Percentiles rank a stretch among this genome's conserved stretches.
Conservation (phyloP, 2,113 vertebrate genomes). For the Benitochromis conjunctus region DNA sequence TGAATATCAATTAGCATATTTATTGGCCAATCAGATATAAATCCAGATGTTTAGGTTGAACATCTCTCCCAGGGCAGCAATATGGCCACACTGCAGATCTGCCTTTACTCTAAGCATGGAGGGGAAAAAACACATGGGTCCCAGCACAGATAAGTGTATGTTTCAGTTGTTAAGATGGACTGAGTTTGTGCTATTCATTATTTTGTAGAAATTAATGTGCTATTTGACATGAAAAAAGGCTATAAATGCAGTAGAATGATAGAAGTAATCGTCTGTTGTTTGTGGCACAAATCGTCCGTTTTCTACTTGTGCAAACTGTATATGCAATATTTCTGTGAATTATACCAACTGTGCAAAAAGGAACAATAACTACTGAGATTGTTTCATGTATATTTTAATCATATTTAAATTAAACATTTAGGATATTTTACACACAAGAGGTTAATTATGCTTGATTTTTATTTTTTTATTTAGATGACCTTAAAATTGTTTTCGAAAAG, state of each 20-base stretch:
- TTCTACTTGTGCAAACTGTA: accelerated
- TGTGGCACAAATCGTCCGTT: background rate
- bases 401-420: background rate
- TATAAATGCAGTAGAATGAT: background rate
- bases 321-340: background rate
- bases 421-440: background rate
- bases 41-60: background rate
- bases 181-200: background rate
- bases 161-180: background rate
- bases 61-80: background rate
- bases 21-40: background rate
- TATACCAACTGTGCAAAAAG: background rate
- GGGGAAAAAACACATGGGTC: background rate
- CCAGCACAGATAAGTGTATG: background rate
- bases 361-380: background rate
- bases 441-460: background rate
- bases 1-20: background rate
- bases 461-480: background rate
- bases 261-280: background rate
- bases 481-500: background rate
- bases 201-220: background rate
- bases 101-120: background rate
- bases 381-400: background rate
- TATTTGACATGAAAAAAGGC: background rate
- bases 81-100: background rate